phyloP scores from a whole-genome alignment of 2,888 invertebrate genomes.

The Halictus quadricinctus region DNA sequence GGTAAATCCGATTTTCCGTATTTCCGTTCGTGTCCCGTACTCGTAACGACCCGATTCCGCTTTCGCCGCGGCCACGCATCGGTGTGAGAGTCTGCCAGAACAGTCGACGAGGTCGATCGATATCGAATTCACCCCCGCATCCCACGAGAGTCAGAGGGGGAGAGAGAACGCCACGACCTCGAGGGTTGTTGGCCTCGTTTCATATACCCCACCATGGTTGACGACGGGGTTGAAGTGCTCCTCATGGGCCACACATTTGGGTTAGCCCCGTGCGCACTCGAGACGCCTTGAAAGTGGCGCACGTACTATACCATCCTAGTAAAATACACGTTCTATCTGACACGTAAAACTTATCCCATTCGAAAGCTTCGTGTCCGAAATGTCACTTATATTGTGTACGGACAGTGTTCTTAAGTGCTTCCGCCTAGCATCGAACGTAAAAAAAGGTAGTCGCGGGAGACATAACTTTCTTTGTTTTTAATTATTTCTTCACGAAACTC shows the following conservation, averaged over 20 bases:
- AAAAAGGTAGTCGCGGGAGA: no score
- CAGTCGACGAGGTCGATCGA: conserved; percentile 67
- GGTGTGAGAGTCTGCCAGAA: conserved; percentile 55
- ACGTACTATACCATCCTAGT: not conserved
- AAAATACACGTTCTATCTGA: not conserved
- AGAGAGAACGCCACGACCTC: conserved; percentile 48
- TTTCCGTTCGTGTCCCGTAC: conserved; percentile 28
- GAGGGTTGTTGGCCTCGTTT: conserved; percentile 75
- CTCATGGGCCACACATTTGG: conserved; percentile 34
- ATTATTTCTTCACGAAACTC: no score
- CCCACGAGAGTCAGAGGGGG: conserved; percentile 23
- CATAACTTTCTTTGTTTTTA: no score
- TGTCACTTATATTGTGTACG: not conserved
- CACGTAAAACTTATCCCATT: not conserved
- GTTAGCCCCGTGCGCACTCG: conserved; percentile 26
- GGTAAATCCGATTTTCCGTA: conserved; percentile 31
- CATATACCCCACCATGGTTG: not conserved
- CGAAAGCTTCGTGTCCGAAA: not conserved
- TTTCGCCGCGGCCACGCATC: conserved; percentile 47
- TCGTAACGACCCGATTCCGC: conserved; percentile 62
- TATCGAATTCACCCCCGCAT: conserved; percentile 62
- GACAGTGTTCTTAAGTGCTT: no score
- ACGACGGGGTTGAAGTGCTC: conserved; percentile 7
- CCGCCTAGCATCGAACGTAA: no score
- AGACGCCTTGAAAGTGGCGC: conserved; percentile 1